Percentiles rank a stretch among this genome's conserved stretches.
These are phyloP conservation scores for Pristionchus entomophagus DNA, from an alignment of 2,888 invertebrate species.

Conservation along the genomic window DNA sequence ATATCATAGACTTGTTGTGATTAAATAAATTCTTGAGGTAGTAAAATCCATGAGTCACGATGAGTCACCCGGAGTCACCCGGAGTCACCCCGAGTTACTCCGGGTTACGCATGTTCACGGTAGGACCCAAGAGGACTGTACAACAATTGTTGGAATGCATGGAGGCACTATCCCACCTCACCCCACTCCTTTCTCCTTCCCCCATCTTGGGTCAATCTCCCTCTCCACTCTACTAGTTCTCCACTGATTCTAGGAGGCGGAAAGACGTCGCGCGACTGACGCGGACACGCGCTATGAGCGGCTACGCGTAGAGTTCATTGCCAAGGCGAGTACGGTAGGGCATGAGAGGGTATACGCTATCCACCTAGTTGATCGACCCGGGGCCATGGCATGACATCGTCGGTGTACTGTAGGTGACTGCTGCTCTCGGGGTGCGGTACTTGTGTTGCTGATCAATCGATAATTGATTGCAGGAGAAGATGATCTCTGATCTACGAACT, in stretches of 20 bases:
- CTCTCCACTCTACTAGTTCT: background rate
- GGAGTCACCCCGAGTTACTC: too few species aligned
- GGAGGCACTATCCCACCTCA: background rate
- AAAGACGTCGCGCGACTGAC: slow-evolving; percentile 36
- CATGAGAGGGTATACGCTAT: background rate
- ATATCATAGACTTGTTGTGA: too few species aligned
- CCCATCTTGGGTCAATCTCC: background rate
- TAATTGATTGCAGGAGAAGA: slow-evolving; percentile 28
- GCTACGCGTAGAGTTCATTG: slow-evolving; percentile 44
- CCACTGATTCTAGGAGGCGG: slow-evolving; percentile 30
- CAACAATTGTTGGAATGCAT: background rate
- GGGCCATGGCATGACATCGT: background rate
- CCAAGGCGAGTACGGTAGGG: slow-evolving; percentile 40
- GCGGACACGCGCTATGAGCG: slow-evolving; percentile 42
- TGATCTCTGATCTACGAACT: slow-evolving; percentile 30
- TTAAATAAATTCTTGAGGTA: too few species aligned
- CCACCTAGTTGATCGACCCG: background rate
- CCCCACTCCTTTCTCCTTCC: background rate
- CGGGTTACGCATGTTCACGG: too few species aligned
- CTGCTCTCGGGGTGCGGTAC: background rate
- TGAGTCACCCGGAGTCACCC: too few species aligned
- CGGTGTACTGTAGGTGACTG: background rate
- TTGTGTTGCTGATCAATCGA: background rate
- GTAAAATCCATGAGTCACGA: too few species aligned
- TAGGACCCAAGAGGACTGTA: background rate